These are phyloP conservation scores for Zoanthus solanderi DNA, from an alignment of 92 coral and sea anemone species.

Conservation along the genomic window DNA sequence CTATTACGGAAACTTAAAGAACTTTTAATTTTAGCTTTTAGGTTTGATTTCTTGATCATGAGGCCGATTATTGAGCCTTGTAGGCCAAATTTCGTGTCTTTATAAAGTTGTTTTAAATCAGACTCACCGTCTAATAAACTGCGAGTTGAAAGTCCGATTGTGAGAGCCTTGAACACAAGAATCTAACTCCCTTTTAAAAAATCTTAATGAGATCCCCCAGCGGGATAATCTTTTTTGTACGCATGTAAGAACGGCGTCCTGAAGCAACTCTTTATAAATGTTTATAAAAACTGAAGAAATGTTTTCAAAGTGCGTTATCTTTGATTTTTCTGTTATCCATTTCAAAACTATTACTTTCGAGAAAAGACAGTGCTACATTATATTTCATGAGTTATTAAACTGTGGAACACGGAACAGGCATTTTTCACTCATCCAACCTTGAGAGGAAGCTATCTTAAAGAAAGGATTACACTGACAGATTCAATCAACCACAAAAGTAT, in stretches of 20 bases:
- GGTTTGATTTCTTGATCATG: too few species aligned
- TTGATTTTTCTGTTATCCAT: not conserved
- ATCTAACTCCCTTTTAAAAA: too few species aligned
- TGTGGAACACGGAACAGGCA: not conserved
- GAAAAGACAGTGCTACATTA: not conserved
- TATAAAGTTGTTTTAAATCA: too few species aligned
- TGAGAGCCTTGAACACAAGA: too few species aligned
- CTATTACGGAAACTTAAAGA: too few species aligned
- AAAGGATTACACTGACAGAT: not conserved
- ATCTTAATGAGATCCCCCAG: not conserved
- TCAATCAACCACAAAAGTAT: not conserved
- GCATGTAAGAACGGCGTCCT: not conserved
- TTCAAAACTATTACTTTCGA: not conserved
- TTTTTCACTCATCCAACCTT: not conserved
- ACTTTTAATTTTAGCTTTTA: too few species aligned
- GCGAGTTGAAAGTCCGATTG: too few species aligned
- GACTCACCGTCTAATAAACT: too few species aligned
- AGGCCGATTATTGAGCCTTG: too few species aligned
- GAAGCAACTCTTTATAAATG: not conserved
- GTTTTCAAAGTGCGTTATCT: not conserved
- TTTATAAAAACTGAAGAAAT: not conserved
- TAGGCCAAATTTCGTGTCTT: too few species aligned
- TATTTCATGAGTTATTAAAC: not conserved
- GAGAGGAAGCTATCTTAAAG: not conserved
- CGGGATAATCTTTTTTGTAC: not conserved